These are phyloP conservation scores for Megaleporinus macrocephalus DNA, from an alignment of 2,113 vertebrate genomes.

Conservation along the genomic window DNA sequence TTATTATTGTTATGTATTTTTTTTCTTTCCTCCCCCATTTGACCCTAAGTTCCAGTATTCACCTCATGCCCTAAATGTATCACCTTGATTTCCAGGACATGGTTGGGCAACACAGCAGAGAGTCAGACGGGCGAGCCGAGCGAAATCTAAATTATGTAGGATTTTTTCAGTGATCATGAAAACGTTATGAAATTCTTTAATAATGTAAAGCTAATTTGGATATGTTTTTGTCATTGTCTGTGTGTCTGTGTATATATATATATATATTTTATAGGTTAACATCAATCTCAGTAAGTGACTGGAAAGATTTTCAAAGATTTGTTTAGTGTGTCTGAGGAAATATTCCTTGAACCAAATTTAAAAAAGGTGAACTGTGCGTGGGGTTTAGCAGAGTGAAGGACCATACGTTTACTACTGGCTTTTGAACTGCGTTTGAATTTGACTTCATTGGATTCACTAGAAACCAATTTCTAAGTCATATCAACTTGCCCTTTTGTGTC, in stretches of 20 bases:
- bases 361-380: too few relatives aligned
- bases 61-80: constrained; percentile 15
- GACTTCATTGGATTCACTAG: neutral
- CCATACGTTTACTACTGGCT: constrained; percentile 12
- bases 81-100: constrained; percentile 9
- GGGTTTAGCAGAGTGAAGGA: constrained; percentile 8
- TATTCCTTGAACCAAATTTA: too few relatives aligned
- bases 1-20: neutral
- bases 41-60: constrained; percentile 28
- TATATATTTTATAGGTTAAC: too few relatives aligned
- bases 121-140: constrained; percentile 17
- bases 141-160: neutral
- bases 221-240: neutral
- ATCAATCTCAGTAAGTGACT: constrained; percentile 24
- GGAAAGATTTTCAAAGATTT: neutral
- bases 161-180: neutral
- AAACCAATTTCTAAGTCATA: too few relatives aligned
- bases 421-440: neutral
- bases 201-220: constrained; percentile 4
- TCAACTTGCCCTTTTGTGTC: neutral
- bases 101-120: neutral
- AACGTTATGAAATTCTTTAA: neutral
- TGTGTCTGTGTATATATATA: too few relatives aligned
- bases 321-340: too few relatives aligned
- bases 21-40: neutral